phyloP scores from a whole-genome alignment of 2,888 invertebrate genomes.

The Cephus runcator region DNA sequence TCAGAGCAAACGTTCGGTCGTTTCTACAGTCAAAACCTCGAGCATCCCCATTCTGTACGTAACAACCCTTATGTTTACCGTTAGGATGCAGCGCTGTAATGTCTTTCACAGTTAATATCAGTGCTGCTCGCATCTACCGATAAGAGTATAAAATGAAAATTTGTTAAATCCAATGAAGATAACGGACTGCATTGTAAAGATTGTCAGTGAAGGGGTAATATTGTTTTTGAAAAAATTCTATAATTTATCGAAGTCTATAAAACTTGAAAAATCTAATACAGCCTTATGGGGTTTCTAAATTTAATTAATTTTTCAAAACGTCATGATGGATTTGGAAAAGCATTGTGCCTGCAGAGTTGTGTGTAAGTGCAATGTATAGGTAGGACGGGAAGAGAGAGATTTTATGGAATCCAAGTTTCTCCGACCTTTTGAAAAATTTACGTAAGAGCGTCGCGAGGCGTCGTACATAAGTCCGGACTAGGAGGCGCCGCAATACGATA shows the following conservation, averaged over 20 bases:
- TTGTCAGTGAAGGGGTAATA: neutral
- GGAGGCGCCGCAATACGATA: constrained; percentile 60
- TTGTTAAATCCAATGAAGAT: neutral
- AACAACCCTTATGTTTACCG: neutral
- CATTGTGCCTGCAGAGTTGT: neutral
- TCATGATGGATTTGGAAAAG: neutral
- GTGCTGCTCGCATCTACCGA: neutral
- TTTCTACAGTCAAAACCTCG: neutral
- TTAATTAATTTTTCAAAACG: neutral
- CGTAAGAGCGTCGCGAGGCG: constrained; percentile 42
- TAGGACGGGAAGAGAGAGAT: neutral
- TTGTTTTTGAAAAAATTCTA: neutral
- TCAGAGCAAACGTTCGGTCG: neutral
- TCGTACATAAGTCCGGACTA: constrained; percentile 51
- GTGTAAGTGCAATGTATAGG: neutral
- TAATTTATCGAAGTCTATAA: neutral
- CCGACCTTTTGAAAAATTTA: constrained; percentile 37
- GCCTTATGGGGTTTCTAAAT: neutral
- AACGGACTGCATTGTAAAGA: neutral
- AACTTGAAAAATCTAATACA: neutral
- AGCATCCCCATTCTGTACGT: neutral
- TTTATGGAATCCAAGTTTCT: neutral
- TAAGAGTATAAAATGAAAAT: neutral
- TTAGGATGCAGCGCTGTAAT: neutral
- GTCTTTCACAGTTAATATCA: neutral